These are phyloP conservation scores for Diadophis punctatus DNA, from an alignment of 2,113 vertebrate species.

Conservation along the genomic window DNA sequence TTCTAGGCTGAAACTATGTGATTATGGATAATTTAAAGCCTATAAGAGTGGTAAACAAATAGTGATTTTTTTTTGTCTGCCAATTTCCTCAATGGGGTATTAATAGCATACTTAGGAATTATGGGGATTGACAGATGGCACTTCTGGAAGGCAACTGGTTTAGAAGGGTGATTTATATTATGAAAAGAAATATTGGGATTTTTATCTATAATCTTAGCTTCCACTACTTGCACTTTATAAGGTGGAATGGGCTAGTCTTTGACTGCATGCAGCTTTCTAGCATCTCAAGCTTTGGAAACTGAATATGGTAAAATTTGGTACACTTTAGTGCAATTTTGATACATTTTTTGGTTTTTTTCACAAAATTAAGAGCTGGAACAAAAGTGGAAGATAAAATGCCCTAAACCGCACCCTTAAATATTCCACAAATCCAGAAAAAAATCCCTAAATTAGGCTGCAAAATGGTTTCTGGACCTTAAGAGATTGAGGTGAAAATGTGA, in stretches of 20 bases:
- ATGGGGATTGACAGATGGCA: background rate
- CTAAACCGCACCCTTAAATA: background rate
- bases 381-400: background rate
- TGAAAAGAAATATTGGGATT: background rate
- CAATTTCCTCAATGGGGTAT: background rate
- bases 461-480: background rate
- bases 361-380: background rate
- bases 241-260: background rate
- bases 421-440: background rate
- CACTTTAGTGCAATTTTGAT: background rate
- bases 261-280: background rate
- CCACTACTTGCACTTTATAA: background rate
- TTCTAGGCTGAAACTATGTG: constrained; percentile 13
- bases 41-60: background rate
- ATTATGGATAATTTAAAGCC: background rate
- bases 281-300: background rate
- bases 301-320: background rate
- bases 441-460: background rate
- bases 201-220: background rate
- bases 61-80: background rate
- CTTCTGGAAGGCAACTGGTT: background rate
- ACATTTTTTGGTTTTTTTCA: background rate
- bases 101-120: background rate
- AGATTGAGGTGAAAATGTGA: background rate
- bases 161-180: background rate